Evolutionary conservation across 2,888 invertebrate species (phyloP), one percentile per base, ranked within the genome.

Genomic region (Gymnoscelis rufifasciata): DNA sequence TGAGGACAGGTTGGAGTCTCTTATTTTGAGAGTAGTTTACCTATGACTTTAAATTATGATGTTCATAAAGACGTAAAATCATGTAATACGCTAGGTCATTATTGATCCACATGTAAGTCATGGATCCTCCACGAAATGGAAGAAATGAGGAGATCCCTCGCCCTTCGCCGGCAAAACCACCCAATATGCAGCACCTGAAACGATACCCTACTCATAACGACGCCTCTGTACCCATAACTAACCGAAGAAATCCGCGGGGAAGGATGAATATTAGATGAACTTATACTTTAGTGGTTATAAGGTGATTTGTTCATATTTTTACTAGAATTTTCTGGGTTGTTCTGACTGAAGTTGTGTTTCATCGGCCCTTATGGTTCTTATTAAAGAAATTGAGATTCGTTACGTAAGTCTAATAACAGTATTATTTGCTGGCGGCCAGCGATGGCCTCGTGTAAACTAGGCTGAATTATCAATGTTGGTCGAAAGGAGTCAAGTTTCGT

Each of bases 1-100:
- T 55, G 98, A 98, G 80, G 97, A 98, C 75, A 92, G 98, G 42
- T 86, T 99, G 33, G 98, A 98, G 79, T 96, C 97, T 14, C 90
- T 99, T 0, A 98, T 99, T 63, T 87, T 96, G 23, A 91, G 97
- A 62, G 97, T 99, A n/a, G n/a, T n/a, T n/a, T n/a, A n/a, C n/a
- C n/a, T n/a, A n/a, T n/a, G n/a, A n/a, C n/a, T n/a, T n/a, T n/a
- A n/a, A n/a, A n/a, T n/a, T n/a, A n/a, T n/a, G n/a, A n/a, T n/a
- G n/a, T n/a, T n/a, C n/a, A n/a, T n/a, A n/a, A n/a, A n/a, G n/a
- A n/a, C n/a, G n/a, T n/a, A n/a, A n/a, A n/a, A n/a, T n/a, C n/a
- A n/a, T n/a, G n/a, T n/a, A n/a, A n/a, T n/a, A n/a, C n/a, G n/a
- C n/a, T n/a, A n/a, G n/a, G n/a, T n/a, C n/a, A n/a, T n/a, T n/a